Conservation (phyloP, 2,888 invertebrate genomes). For the Campopleginae sp. region DNA sequence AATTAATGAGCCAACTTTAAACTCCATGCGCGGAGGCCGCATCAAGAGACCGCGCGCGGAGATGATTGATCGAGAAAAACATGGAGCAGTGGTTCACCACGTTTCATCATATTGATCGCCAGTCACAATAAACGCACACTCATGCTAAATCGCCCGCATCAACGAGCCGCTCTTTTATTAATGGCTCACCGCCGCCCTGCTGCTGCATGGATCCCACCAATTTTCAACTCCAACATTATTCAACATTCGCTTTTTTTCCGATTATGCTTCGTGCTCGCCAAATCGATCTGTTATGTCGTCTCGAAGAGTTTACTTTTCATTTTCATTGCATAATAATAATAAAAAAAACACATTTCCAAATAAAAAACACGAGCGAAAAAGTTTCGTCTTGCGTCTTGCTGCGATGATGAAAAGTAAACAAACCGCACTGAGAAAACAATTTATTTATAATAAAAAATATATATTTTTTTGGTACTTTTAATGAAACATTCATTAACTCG, state of each 20-base stretch:
- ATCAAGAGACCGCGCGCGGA: background rate
- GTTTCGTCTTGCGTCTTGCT: conserved; percentile 27
- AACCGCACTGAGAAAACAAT: too few relatives aligned
- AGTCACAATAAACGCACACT: background rate
- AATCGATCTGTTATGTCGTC: background rate
- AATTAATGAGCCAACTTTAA: conserved; percentile 60
- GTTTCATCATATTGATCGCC: conserved; percentile 47
- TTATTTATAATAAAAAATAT: too few relatives aligned
- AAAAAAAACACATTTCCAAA: background rate
- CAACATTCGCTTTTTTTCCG: background rate
- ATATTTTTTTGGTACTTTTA: too few relatives aligned
- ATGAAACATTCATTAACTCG: too few relatives aligned
- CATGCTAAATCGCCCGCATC: background rate
- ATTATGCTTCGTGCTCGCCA: background rate
- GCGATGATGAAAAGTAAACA: conserved; percentile 9
- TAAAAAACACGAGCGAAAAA: background rate
- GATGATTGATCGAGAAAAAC: conserved; percentile 56
- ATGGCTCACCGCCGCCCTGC: background rate
- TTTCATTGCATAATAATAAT: background rate
- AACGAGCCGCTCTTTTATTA: background rate
- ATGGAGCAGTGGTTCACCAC: conserved; percentile 48
- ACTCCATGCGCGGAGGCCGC: background rate
- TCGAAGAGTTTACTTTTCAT: background rate
- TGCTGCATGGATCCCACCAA: background rate
- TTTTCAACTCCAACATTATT: background rate